Percentiles rank a stretch among this genome's conserved stretches.
These are phyloP conservation scores for Apoderus coryli DNA, from an alignment of 2,888 invertebrate genomes.

Conservation along the genomic window DNA sequence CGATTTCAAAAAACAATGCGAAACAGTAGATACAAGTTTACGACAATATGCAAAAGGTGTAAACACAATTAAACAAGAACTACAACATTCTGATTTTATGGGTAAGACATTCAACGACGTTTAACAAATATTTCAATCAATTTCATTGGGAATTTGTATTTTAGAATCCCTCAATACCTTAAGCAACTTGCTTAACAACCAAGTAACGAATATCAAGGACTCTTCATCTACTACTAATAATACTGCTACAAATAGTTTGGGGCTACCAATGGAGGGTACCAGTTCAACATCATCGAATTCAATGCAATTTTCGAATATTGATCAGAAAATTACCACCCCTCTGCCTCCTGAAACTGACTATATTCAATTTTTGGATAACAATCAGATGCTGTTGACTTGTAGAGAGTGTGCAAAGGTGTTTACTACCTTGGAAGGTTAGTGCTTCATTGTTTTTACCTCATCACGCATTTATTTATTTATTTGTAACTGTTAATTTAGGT, in stretches of 20 bases:
- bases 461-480: too few species aligned
- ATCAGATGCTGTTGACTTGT: conserved; percentile 29
- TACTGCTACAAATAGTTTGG: too few species aligned
- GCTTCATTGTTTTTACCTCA: too few species aligned
- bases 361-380: conserved; percentile 29
- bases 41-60: conserved; percentile 26
- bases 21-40: conserved; percentile 26
- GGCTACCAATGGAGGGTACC: too few species aligned
- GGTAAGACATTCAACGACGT: too few species aligned
- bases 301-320: neutral
- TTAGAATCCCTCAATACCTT: conserved; percentile 21
- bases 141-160: conserved; percentile 1
- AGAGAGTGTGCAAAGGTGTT: conserved; percentile 29
- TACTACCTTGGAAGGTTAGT: conserved; percentile 29
- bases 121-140: neutral
- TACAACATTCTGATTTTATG: conserved; percentile 24
- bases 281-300: neutral
- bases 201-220: neutral
- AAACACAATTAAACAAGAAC: conserved; percentile 24
- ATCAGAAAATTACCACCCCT: conserved; percentile 3
- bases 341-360: conserved; percentile 23
- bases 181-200: conserved; percentile 16
- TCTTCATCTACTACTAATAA: conserved; percentile 9
- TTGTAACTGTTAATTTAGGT: too few species aligned
- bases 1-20: conserved; percentile 29